Base-by-base conservation (phyloP, 2,888 invertebrate genomes). In the Agrilus cyanescens region DNA sequence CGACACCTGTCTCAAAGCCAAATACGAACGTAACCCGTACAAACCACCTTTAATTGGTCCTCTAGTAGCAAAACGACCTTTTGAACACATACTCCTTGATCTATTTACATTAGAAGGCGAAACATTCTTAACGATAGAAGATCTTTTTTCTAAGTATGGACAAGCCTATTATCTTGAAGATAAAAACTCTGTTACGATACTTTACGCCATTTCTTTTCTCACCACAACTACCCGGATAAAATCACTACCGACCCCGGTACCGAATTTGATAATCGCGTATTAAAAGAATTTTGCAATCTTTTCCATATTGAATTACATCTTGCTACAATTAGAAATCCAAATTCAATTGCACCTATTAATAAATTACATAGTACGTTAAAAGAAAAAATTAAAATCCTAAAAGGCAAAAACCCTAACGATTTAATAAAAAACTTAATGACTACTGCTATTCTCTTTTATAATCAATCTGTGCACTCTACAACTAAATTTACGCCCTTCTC, bases 321-420 rank as follows among this genome's bases (percentile, higher is more conserved):
- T 14, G 29, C 15, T 14, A 37, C 18, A 12, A 41, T 13, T 12
- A 35, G 39, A 6, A 43, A 39, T 20, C 16, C 32, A 7, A 43
- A 10, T 10, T 43, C 39, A 8, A 40, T 36, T n/a, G 34, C 36
- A 1, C 37, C 31, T 1, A 20, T 40, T 14, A 40, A 46, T 12
- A 12, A 43, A 32, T 14, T 42, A 16, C 43, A 43, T 16, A 44
- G 16, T 12, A 43, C 43, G 7, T 20, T 43, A 43, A 12, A 44
- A n/a, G 43, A 43, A 18, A 44, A 43, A 43, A 30, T 43, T 10
- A 32, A 41, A 44, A 33, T 12, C 13, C 13, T 16, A n/a, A 42
- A 42, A 30, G 4, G n/a, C n/a, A 20, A 15, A n/a, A 46, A 18
- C 18, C 18, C 18, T 18, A 5, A 18, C 18, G 18, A 18, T 18